Evolutionary conservation across 2,888 invertebrate genomes (phyloP), one percentile per base, ranked within the genome.

Genomic region (Seira ritae): DNA sequence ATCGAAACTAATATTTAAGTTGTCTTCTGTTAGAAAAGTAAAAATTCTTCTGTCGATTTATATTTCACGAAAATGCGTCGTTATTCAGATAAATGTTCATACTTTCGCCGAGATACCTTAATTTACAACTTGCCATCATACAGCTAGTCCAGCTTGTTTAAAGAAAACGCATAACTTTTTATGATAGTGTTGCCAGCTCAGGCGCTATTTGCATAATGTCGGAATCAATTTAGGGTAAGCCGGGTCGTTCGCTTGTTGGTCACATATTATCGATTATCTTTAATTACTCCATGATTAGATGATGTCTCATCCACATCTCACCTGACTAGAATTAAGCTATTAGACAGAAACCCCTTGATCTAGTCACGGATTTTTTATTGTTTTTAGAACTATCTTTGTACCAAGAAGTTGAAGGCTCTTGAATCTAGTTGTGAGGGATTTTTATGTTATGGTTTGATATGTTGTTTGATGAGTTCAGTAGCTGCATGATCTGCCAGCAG

Each of bases 271-370:
- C 70, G 70, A 70, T 70, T 70, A 70, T 70, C 70, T 70, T 70
- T 70, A 70, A 70, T 70, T 70, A 70, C 50, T 70, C 46, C 70
- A 20, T 70, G 70, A 70, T 46, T 46, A 12, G 42, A 50, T 24
- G 20, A 22, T 50, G 31, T 67, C 19, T 37, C n/a, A n/a, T 10
- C 67, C n/a, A 46, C 76, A 68, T 76, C 31, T 68, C 31, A 46
- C 68, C 72, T 60, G 19, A 60, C 23, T 31, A 62, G 50, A 68
- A 50, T 42, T 37, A 66, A 75, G 68, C 75, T 50, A 75, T 75
- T 70, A 65, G 77, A 77, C 50, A 50, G 50, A 50, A 62, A 42
- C 77, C 60, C 55, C 23, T 77, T 42, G 70, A 50, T 77, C 77
- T 24, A 20, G 77, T 77, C 77, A 77, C 77, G 77, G 70, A 42